phyloP scores from a whole-genome alignment of 37 sponge, comb jelly and placozoan species.

The Chondrosia reniformis region DNA sequence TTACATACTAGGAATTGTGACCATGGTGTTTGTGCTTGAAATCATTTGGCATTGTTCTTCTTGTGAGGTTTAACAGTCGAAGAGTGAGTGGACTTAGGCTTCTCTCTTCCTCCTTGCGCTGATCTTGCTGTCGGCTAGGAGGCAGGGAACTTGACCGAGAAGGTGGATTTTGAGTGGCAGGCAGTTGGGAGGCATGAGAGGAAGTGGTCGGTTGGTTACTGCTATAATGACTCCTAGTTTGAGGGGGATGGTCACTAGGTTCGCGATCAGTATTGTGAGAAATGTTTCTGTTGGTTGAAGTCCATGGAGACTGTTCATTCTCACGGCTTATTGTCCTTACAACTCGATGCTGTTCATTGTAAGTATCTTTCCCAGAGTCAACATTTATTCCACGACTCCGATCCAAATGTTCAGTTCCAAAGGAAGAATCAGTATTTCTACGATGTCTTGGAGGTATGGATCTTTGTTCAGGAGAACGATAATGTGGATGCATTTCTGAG shows the following conservation, averaged over 20 bases:
- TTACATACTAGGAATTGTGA: not conserved
- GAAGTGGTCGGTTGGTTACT: not conserved
- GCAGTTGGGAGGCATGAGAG: not conserved
- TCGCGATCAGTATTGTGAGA: no score
- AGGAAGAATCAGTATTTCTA: not conserved
- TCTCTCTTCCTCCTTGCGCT: constrained; percentile 4
- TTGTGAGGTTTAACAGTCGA: constrained; percentile 3
- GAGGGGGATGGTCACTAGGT: not conserved
- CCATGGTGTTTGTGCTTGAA: constrained; percentile 1
- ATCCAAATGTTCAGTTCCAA: no score
- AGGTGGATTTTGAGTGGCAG: not conserved
- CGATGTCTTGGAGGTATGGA: not conserved
- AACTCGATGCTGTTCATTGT: no score
- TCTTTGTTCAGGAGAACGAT: no score
- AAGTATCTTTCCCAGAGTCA: no score
- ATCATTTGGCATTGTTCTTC: constrained; percentile 12
- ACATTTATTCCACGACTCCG: no score
- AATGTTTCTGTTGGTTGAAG: no score
- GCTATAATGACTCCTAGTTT: not conserved
- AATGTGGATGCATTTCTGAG: no score
- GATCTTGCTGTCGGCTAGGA: not conserved
- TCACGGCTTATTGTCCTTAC: no score
- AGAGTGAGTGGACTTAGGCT: constrained; percentile 19
- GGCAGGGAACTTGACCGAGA: not conserved
- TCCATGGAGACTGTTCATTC: no score